phyloP scores from a whole-genome alignment of 2,797 vertebrate species.

The Typhlichthys subterraneus region DNA sequence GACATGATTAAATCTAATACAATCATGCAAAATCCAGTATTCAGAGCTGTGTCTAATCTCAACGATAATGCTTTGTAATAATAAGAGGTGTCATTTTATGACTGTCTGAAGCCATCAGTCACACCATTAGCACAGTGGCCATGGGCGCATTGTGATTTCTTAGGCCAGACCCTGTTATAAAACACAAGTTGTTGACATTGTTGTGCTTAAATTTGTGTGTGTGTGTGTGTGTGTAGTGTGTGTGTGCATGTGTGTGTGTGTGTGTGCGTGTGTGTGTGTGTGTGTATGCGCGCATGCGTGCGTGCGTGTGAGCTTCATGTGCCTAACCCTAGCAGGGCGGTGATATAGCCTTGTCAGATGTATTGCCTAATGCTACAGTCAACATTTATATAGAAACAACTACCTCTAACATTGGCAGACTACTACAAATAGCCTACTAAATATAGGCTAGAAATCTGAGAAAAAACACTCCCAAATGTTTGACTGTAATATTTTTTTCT shows the following conservation, averaged over 20 bases:
- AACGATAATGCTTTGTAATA: too few relatives aligned
- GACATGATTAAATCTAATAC: too few relatives aligned
- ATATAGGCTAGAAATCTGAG: too few relatives aligned
- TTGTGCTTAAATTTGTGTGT: constrained; percentile 10
- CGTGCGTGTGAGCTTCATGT: constrained; percentile 15
- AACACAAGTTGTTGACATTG: constrained; percentile 55
- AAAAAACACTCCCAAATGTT: too few relatives aligned
- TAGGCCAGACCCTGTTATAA: constrained; percentile 43
- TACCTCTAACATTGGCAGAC: too few relatives aligned
- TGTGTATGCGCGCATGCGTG: constrained; percentile 12
- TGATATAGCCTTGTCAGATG: constrained; percentile 16
- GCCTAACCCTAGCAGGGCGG: constrained; percentile 49
- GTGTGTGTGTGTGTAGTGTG: constrained; percentile 3
- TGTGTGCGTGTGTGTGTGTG: constrained; percentile 11
- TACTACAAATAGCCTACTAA: too few relatives aligned
- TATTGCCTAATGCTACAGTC: not conserved
- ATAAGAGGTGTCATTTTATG: too few relatives aligned
- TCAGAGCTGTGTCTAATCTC: too few relatives aligned
- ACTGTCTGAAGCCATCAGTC: constrained; percentile 44
- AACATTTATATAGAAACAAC: too few relatives aligned
- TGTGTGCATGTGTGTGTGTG: constrained; percentile 7
- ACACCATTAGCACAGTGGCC: constrained; percentile 18
- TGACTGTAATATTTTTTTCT: too few relatives aligned
- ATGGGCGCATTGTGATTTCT: constrained; percentile 29
- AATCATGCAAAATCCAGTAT: too few relatives aligned